Evolutionary conservation across 2,797 vertebrate species (phyloP), one percentile per base, ranked within the genome.

Genomic region (Ceryle rudis): DNA sequence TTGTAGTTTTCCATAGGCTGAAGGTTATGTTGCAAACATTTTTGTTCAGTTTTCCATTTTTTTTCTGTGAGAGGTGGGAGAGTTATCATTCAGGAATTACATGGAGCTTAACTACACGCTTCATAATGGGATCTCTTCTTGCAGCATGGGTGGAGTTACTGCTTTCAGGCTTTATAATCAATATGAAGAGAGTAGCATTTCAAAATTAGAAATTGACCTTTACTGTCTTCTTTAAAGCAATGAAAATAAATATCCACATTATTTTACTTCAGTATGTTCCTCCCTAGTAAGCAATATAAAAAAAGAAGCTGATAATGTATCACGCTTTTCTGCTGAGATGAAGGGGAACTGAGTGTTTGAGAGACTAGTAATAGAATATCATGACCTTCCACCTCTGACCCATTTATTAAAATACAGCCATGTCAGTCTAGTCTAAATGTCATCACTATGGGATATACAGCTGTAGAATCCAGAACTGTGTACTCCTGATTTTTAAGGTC

Each of bases 161-260:
- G 47, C 47, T 82, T 92, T 83, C 46, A 78, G 72, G 46, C 16
- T 89, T 85, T 74, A 83, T 54, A 89, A 81, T 81, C 74, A 72
- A 20, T 85, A 79, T 58, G 54, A 92, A 93, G 42, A 78, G 37
- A 86, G 28, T 31, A 95, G 54, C 33, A 66, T 94, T 95, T 93
- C 58, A 94, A 35, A 91, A 93, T 94, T 75, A 86, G 81, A 69
- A 93, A 42, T 26, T 92, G 86, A 93, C 75, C 90, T 94, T 94
- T 87, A 58, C 67, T 93, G 62, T 90, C 83, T 46, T 94, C 72
- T 90, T 86, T 44, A 88, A 94, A 95, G 51, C 89, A 87, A 81
- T 75, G 54, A 91, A 94, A 87, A 95, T 86, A 22, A 92, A 95
- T 92, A 79, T 52, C 74, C 25, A 29, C 42, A 67, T 94, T 79